Base-by-base conservation (phyloP, 2,888 invertebrate species). In the Danaus chrysippus region DNA sequence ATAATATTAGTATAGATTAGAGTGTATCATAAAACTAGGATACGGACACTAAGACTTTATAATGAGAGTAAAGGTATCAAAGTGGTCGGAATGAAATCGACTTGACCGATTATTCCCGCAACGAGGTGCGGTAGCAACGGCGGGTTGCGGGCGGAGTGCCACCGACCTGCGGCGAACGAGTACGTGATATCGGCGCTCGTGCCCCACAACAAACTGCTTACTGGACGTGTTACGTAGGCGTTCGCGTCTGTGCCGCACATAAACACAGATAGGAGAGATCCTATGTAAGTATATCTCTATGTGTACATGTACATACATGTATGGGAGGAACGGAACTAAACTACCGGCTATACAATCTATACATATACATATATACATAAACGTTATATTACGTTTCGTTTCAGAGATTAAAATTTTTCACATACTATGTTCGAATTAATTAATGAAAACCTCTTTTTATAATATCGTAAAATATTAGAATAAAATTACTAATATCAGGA, bases 141-240 rank as follows among this genome's bases (percentile, higher is more conserved):
- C 83, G 85, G 84, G 84, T 79, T 83, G 87, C 81, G 83, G 83
- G 87, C 73, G 75, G 73, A 72, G 73, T 75, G 75, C 75, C 75
- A 73, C 84, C 86, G 77, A 83, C 85, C 80, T 81, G 81, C 82
- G 84, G 83, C 82, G 82, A 86, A 83, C 84, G 80, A 79, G 84
- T 81, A 86, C 86, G 86, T 86, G 86, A 87, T 87, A 87, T 84
- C 86, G 83, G 85, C 85, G 86, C 87, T 86, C 88, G 87, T 89
- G 89, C 87, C 85, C 82, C 86, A 90, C 87, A 89, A 89, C 88
- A 90, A 89, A 89, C 87, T 88, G 89, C 88, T 88, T 87, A 87
- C 86, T 88, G 88, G 86, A 87, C 86, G 84, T 84, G 86, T 87
- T 89, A 88, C 83, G 88, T 88, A 87, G 87, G 87, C 86, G 88